Percentiles rank a stretch among this genome's conserved stretches.
These are phyloP conservation scores for Scrobipalpa costella DNA, from an alignment of 2,888 invertebrate genomes.

Conservation along the genomic window DNA sequence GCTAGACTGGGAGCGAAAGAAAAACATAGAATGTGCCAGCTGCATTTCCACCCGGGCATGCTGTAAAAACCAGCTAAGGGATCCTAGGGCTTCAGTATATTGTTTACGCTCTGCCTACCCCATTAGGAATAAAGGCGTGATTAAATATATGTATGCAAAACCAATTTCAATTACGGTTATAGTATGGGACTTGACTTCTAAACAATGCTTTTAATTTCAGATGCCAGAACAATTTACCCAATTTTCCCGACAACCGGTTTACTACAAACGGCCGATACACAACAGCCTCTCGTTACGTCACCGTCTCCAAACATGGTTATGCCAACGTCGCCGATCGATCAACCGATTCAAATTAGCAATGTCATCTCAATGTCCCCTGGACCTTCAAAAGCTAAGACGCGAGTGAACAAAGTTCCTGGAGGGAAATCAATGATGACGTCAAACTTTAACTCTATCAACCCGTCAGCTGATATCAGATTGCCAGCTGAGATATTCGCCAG, in stretches of 20 bases:
- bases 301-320: slow-evolving; percentile 53
- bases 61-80: too few species aligned
- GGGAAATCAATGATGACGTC: slow-evolving; percentile 50
- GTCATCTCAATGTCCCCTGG: slow-evolving; percentile 47
- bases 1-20: too few species aligned
- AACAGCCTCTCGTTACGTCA: slow-evolving; percentile 51
- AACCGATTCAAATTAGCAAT: slow-evolving; percentile 45
- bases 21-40: too few species aligned
- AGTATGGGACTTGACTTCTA: neutral
- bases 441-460: slow-evolving; percentile 62
- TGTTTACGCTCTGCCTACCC: too few species aligned
- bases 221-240: slow-evolving; percentile 52
- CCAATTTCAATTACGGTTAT: neutral
- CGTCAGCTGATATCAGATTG: slow-evolving; percentile 67
- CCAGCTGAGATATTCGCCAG: slow-evolving; percentile 78
- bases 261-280: slow-evolving; percentile 42
- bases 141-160: neutral
- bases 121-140: too few species aligned
- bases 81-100: too few species aligned
- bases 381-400: slow-evolving; percentile 51
- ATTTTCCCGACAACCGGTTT: slow-evolving; percentile 42
- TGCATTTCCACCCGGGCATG: too few species aligned
- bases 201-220: slow-evolving; percentile 39
- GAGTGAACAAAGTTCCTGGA: slow-evolving; percentile 36
- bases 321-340: slow-evolving; percentile 44